Base-by-base conservation (phyloP, 1,140 invertebrate genomes). In the Caerostris extrusa region DNA sequence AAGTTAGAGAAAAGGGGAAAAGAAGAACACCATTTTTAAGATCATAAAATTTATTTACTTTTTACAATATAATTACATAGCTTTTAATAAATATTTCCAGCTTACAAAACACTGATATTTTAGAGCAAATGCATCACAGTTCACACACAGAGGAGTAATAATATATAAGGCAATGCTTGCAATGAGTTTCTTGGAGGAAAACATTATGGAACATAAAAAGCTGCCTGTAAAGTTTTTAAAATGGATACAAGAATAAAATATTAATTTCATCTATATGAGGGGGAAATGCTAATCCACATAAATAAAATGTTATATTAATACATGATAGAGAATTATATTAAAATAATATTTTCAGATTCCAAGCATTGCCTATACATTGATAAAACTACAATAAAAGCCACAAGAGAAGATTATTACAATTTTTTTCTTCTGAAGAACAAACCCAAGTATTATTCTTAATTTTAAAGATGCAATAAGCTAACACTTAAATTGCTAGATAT, bases 41-140 rank as follows among this genome's bases (percentile, higher is more conserved):
- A 81, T 92, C 81, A 92, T 85, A 92, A 92, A 92, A 83, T 92
- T 85, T 71, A 91, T 67, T 92, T 67, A 92, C 77, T 92, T 92
- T 92, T 92, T 92, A 92, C 90, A 92, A 58, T 92, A 60, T 90
- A 92, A 92, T 92, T 92, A 92, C 81, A 92, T 17, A 91, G 90
- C 86, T 92, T 85, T 92, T 92, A 85, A 92, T 92, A 92, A 92
- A 92, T 92, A 85, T 85, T 92, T 92, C 57, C 90, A 92, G 90
- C 90, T 64, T 92, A 92, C 53, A 92, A 92, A 92, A 92, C 90
- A 85, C 67, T 92, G 82, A 92, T 85, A 56, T 81, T 85, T 83
- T 64, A 71, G 81, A 85, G 90, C 90, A 92, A 85, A 85, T 92
- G 90, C 90, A 92, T 92, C 90, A 92, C 90, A 92, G 90, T 64